These are phyloP conservation scores for Bufo bufo DNA, from an alignment of 2,113 vertebrate genomes.

Conservation along the genomic window DNA sequence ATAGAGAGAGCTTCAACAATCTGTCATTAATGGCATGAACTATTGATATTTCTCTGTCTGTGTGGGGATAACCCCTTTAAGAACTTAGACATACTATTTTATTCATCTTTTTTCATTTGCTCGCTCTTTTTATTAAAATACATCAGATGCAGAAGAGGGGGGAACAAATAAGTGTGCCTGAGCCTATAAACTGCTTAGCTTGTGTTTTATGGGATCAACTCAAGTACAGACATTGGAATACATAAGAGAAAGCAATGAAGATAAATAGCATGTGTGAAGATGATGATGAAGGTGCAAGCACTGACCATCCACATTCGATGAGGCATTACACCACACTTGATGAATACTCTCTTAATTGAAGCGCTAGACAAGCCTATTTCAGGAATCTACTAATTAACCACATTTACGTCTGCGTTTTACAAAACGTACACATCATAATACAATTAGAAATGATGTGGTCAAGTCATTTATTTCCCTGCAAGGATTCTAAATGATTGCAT, in stretches of 20 bases:
- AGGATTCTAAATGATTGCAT: slow-evolving; percentile 47
- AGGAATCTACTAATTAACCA: slow-evolving; percentile 58
- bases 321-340: slow-evolving; percentile 32
- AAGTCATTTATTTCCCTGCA: slow-evolving; percentile 49
- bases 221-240: too few relatives aligned
- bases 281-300: slow-evolving; percentile 21
- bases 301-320: not conserved
- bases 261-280: not conserved
- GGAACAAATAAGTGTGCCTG: not conserved
- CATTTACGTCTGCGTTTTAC: slow-evolving; percentile 50
- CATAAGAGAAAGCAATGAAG: not conserved
- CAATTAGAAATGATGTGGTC: slow-evolving; percentile 47
- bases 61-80: not conserved
- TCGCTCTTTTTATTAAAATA: not conserved
- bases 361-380: slow-evolving; percentile 42
- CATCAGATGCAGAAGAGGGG: not conserved
- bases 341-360: slow-evolving; percentile 22
- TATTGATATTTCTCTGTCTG: not conserved
- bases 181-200: not conserved
- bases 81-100: not conserved
- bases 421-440: slow-evolving; percentile 49
- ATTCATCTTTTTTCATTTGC: not conserved
- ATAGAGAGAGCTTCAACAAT: not conserved
- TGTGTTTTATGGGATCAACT: not conserved
- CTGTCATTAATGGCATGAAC: not conserved